Evolutionary conservation across 2,888 invertebrate species (phyloP).

Genomic region (Paralinhomoeus sp.): DNA sequence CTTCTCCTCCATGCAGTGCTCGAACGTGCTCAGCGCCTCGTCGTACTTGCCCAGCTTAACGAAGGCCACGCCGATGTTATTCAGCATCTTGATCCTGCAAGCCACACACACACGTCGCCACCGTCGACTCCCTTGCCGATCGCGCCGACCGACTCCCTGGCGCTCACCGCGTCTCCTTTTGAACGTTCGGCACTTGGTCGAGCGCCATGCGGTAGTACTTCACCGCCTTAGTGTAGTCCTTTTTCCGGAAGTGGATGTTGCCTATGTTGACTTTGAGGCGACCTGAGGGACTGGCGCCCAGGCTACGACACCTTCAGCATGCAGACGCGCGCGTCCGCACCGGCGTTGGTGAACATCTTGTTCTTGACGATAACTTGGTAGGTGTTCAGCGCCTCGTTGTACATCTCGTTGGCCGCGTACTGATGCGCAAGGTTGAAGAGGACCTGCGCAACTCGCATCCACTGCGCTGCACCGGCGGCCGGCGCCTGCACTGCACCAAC

Average conservation of each 20-base stretch:
- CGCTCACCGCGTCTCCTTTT: slow-evolving; percentile 77
- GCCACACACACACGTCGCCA: too few species aligned
- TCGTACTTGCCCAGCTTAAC: slow-evolving; percentile 86
- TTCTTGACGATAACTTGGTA: slow-evolving; percentile 74
- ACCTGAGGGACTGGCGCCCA: slow-evolving; percentile 27
- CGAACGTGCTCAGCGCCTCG: slow-evolving; percentile 84
- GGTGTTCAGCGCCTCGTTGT: slow-evolving; percentile 78
- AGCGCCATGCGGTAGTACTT: slow-evolving; percentile 96
- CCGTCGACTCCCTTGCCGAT: too few species aligned
- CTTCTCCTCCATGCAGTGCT: slow-evolving; percentile 88
- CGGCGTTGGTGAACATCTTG: slow-evolving; percentile 73
- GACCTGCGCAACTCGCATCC: slow-evolving; percentile 37
- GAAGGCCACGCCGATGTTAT: slow-evolving; percentile 81
- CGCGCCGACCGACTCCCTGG: too few species aligned
- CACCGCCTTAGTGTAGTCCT: slow-evolving; percentile 67
- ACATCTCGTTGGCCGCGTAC: slow-evolving; percentile 77
- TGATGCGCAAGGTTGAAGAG: slow-evolving; percentile 84
- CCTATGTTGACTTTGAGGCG: slow-evolving; percentile 91
- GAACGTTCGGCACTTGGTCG: slow-evolving; percentile 71
- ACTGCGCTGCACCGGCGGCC: too few species aligned
- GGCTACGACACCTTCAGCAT: neutral
- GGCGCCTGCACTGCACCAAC: too few species aligned
- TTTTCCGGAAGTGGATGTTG: slow-evolving; percentile 83
- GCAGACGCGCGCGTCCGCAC: slow-evolving; percentile 20
- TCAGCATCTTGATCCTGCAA: slow-evolving; percentile 76